Evolutionary conservation across 1,140 invertebrate species (phyloP).

Genomic region (Pseudomyrmex sp.): DNA sequence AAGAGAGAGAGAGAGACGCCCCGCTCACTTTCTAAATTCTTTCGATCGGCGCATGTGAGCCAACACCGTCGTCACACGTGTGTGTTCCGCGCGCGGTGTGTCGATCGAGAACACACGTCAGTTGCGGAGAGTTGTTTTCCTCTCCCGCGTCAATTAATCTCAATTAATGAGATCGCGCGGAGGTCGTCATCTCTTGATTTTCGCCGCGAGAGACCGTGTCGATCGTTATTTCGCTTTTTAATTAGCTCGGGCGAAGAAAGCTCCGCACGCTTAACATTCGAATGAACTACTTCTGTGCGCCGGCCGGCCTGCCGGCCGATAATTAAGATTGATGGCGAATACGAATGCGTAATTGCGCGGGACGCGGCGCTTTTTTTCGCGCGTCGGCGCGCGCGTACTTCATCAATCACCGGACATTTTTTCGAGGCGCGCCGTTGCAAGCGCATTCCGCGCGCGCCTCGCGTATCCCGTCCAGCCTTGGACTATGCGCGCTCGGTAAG

Average conservation of each 20-base stretch:
- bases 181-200: conserved; percentile 34
- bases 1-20: background rate
- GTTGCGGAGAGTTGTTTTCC: conserved; percentile 1
- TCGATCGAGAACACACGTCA: background rate
- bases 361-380: conserved; percentile 64
- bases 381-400: conserved; percentile 58
- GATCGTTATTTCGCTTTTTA: conserved; percentile 68
- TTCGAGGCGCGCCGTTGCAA: conserved; percentile 30
- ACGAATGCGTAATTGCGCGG: conserved; percentile 73
- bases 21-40: conserved; percentile 71
- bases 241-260: conserved; percentile 68
- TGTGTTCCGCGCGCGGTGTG: too few species aligned
- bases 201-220: conserved; percentile 21
- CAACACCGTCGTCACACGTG: background rate
- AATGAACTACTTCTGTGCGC: conserved; percentile 71
- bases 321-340: conserved; percentile 74
- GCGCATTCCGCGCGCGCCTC: conserved; percentile 63
- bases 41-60: conserved; percentile 47
- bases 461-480: conserved; percentile 33
- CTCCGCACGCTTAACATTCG: conserved; percentile 68
- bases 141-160: conserved; percentile 38
- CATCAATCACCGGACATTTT: conserved; percentile 70
- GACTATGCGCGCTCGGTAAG: conserved; percentile 32
- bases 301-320: conserved; percentile 33
- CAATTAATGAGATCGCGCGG: conserved; percentile 33